Evolutionary conservation across 2,888 invertebrate genomes (phyloP), one percentile per base, ranked within the genome.

Genomic region (Neoaliturus tenellus): DNA sequence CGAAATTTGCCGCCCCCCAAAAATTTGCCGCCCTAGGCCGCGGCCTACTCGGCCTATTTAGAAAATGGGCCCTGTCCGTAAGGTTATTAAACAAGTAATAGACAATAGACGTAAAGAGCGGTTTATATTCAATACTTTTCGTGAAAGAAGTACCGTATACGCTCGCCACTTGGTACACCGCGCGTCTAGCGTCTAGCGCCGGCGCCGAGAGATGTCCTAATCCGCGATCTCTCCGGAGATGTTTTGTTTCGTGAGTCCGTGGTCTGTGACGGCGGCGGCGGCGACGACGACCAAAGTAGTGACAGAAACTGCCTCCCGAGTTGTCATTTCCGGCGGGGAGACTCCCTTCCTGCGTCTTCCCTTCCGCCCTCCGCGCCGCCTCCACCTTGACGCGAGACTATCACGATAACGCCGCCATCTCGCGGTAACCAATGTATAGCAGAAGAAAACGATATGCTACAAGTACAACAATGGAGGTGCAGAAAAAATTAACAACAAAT

Each of bases 281-380:
- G 62, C 31, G 62, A 62, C 62, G 62, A 5, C 23, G 48, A 48
- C 48, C 48, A 48, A 48, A 62, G 28, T 17, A 20, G 71, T 55
- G 78, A 78, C 78, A 78, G 78, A 33, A 33, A 78, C 78, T 48
- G 55, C 78, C 55, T 78, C 48, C 67, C 78, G 35, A 78, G 78
- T 51, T 78, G 78, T 78, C 78, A 78, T 78, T 78, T 78, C 78
- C 78, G 28, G 78, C 31, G 6, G 31, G 23, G 78, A 23, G 2
- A 28, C 78, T 55, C 78, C 78, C 78, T 78, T 78, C 78, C 78
- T 23, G 78, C 78, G 51, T 55, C 78, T 78, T 78, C 51, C 44
- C 44, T 44, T 69, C 62, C 62, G 69, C 69, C 69, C 28, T 58
- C 25, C 31, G n/a, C 55, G 5, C 55, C 55, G 67, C 31, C 62